These are phyloP conservation scores for Amia ocellicauda DNA, from an alignment of 2,113 vertebrate species.

Conservation along the genomic window DNA sequence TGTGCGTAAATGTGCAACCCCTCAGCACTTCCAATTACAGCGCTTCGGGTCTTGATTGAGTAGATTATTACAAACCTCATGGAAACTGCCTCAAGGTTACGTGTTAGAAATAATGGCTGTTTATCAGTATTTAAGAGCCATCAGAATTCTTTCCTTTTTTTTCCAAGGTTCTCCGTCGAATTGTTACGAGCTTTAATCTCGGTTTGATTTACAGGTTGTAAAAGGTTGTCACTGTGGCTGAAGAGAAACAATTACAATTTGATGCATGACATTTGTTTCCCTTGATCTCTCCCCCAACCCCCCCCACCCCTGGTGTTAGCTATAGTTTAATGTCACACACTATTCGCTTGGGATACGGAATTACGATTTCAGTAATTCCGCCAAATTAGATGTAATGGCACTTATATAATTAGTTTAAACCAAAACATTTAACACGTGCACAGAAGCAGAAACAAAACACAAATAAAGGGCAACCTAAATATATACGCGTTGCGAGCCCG, in stretches of 20 bases:
- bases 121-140: constrained; percentile 17
- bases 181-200: not conserved
- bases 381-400: not conserved
- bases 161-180: not conserved
- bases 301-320: not conserved
- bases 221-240: constrained; percentile 11
- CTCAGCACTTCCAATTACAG: not conserved
- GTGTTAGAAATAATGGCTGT: not conserved
- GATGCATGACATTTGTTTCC: not conserved
- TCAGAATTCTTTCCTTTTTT: not conserved
- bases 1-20: not conserved
- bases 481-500: no score
- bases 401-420: no score
- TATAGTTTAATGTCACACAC: not conserved
- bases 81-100: not conserved
- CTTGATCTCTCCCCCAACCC: not conserved
- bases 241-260: not conserved
- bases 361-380: no score
- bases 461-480: no score
- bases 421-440: no score
- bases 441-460: no score
- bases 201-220: constrained; percentile 2
- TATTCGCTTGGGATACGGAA: not conserved
- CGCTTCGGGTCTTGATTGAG: not conserved
- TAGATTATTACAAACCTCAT: not conserved